These are phyloP conservation scores for Microvelia longipes DNA, from an alignment of 1,140 invertebrate species.

Conservation along the genomic window DNA sequence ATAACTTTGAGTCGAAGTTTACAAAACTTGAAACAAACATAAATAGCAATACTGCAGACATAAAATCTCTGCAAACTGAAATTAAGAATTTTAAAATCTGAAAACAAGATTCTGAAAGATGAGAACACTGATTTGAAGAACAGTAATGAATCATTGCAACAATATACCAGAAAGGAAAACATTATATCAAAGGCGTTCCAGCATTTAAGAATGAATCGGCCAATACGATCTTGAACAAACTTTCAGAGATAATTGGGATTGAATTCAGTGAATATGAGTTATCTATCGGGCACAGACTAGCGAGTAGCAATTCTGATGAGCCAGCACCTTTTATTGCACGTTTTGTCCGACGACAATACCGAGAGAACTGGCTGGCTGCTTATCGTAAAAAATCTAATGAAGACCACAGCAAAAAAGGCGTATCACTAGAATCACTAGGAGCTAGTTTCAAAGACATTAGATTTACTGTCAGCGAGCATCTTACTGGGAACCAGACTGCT, in stretches of 20 bases:
- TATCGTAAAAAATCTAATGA: not conserved
- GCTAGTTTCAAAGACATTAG: not conserved
- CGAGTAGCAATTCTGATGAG: not conserved
- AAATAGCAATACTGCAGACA: too few relatives aligned
- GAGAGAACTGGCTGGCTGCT: not conserved
- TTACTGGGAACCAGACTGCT: not conserved
- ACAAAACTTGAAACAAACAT: too few relatives aligned
- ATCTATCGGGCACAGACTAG: not conserved
- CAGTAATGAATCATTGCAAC: not conserved
- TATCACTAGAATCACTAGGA: not conserved
- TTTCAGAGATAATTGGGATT: not conserved
- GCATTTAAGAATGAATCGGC: not conserved
- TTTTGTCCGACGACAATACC: not conserved
- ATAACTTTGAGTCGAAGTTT: too few relatives aligned
- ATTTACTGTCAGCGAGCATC: not conserved
- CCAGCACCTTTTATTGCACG: not conserved
- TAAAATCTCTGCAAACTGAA: too few relatives aligned
- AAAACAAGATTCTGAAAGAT: not conserved
- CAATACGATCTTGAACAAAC: not conserved
- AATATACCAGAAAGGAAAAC: not conserved
- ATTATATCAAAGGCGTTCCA: not conserved
- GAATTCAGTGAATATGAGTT: not conserved
- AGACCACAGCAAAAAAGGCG: not conserved
- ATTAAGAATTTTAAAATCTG: not conserved
- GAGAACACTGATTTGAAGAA: not conserved